phyloP scores from a whole-genome alignment of 2,113 vertebrate genomes.

The Pteruthius melanotis region DNA sequence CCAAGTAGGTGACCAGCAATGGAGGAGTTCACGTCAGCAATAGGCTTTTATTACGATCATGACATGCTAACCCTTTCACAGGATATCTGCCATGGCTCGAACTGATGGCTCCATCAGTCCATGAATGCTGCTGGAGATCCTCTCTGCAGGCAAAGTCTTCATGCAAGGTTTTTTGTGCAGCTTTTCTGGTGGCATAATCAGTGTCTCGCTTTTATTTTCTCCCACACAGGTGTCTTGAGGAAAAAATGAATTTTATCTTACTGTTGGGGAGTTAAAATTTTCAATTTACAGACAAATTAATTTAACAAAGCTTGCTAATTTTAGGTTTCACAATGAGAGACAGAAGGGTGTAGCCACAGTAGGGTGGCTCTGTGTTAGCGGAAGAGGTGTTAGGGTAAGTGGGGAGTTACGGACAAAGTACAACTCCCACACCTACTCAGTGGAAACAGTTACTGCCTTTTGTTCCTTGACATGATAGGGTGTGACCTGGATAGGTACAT shows the following conservation, averaged over 20 bases:
- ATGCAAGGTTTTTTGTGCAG: background rate
- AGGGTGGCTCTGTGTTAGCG: rapidly evolving
- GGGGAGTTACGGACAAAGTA: background rate
- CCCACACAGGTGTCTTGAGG: background rate
- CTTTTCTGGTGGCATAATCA: background rate
- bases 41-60: background rate
- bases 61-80: rapidly evolving
- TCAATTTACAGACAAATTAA: background rate
- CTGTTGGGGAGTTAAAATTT: background rate
- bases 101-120: background rate
- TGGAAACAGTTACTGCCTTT: background rate
- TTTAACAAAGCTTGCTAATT: background rate
- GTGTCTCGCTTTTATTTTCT: background rate
- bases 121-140: background rate
- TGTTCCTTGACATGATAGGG: background rate
- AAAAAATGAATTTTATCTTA: background rate
- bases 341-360: background rate
- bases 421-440: background rate
- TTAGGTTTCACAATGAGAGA: background rate
- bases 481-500: background rate
- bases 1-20: background rate
- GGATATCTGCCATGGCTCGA: background rate
- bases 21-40: background rate
- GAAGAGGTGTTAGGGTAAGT: background rate
- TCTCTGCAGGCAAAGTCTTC: background rate